phyloP scores from a whole-genome alignment of 2,113 vertebrate species.

The Piprites chloris region DNA sequence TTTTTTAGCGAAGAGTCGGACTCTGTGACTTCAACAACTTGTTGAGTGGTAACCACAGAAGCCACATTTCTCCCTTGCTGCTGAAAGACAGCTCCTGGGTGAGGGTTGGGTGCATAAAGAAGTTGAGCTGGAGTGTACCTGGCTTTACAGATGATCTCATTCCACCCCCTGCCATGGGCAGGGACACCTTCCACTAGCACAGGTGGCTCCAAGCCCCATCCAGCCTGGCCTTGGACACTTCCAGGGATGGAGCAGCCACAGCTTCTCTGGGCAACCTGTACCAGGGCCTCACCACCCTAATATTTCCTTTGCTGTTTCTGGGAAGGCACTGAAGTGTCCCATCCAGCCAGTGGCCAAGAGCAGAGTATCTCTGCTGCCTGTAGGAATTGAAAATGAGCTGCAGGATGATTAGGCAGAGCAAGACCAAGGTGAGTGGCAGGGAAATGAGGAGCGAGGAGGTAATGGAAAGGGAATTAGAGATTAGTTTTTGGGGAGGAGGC shows the following conservation, averaged over 20 bases:
- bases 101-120: neutral
- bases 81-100: neutral
- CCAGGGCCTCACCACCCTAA: neutral
- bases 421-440: neutral
- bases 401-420: neutral
- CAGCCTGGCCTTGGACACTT: neutral
- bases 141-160: neutral
- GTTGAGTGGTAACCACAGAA: neutral
- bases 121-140: neutral
- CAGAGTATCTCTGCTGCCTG: neutral
- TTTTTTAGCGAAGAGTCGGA: neutral
- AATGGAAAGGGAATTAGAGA: neutral
- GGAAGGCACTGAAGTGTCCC: neutral
- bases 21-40: neutral
- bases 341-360: neutral
- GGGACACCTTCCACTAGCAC: neutral
- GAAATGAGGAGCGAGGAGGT: neutral
- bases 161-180: neutral
- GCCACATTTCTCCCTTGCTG: neutral
- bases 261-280: neutral
- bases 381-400: neutral
- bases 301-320: neutral
- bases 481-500: neutral
- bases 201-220: accelerated
- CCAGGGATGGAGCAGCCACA: neutral